These are phyloP conservation scores for Microctenopoma steveboyesi DNA, from an alignment of 2,797 vertebrate species.

Conservation along the genomic window DNA sequence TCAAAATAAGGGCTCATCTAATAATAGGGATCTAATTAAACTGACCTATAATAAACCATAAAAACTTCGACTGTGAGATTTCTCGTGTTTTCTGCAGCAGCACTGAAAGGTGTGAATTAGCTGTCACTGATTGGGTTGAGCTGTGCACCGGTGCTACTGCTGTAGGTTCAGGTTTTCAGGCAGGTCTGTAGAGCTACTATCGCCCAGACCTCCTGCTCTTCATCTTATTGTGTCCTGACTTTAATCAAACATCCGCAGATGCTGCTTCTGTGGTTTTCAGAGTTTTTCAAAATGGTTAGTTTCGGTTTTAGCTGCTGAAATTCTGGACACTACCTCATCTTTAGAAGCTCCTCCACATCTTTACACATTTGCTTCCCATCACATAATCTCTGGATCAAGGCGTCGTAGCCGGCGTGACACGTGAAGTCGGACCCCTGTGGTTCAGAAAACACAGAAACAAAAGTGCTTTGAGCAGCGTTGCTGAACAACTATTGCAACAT, in stretches of 20 bases:
- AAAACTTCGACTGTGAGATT: no score
- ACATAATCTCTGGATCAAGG: constrained; percentile 86
- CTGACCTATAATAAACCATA: no score
- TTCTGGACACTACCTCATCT: constrained; percentile 85
- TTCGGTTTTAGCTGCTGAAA: constrained; percentile 7
- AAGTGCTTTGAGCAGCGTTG: constrained; percentile 15
- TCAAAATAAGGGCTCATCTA: no score
- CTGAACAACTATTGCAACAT: constrained; percentile 56
- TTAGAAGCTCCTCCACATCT: constrained; percentile 94
- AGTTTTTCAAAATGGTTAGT: neutral
- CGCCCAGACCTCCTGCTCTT: neutral
- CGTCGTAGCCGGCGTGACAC: constrained; percentile 88
- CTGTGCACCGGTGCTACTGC: no score
- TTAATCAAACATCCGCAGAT: neutral
- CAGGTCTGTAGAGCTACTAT: neutral
- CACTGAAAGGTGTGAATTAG: no score
- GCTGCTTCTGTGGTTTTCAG: neutral
- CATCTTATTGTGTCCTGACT: neutral
- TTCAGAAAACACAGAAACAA: constrained; percentile 30
- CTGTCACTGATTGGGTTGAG: no score
- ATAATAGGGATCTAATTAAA: no score
- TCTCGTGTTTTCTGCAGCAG: no score
- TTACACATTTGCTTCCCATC: constrained; percentile 95
- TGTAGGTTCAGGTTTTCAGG: neutral
- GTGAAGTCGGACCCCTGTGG: constrained; percentile 89